A percentile compares a stretch with the other conserved stretches of the same genome.
phyloP scores from a whole-genome alignment of 2,113 vertebrate genomes.

The Piprites chloris region DNA sequence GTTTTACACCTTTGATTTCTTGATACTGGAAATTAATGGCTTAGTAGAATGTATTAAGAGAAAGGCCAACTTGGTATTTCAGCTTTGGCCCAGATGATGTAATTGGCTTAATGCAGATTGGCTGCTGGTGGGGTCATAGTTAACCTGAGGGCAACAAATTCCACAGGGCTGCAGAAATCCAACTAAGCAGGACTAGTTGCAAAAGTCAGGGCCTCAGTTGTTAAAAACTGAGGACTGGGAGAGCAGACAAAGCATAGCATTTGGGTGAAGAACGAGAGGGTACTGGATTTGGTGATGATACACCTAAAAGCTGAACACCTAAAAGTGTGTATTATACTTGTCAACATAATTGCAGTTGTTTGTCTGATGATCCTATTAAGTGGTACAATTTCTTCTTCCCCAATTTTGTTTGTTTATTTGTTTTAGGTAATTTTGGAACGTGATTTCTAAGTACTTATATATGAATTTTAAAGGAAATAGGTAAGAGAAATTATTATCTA shows the following conservation, averaged over 20 bases:
- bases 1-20: background rate
- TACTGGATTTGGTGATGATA: background rate
- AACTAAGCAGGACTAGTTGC: background rate
- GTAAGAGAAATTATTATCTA: conserved; percentile 1
- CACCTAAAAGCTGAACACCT: background rate
- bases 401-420: background rate
- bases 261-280: background rate
- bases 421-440: conserved; percentile 30
- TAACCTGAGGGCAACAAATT: background rate
- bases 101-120: background rate
- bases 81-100: background rate
- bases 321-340: background rate
- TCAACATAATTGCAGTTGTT: conserved; percentile 43
- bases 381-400: background rate
- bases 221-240: background rate
- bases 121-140: background rate
- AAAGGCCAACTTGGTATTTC: background rate
- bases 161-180: background rate
- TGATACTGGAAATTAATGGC: background rate
- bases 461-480: conserved; percentile 29
- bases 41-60: background rate
- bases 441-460: conserved; percentile 24
- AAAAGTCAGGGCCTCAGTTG: background rate
- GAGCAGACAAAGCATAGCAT: background rate
- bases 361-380: conserved; percentile 40